phyloP scores from a whole-genome alignment of 2,888 invertebrate genomes.

The Zelleria hepariella region DNA sequence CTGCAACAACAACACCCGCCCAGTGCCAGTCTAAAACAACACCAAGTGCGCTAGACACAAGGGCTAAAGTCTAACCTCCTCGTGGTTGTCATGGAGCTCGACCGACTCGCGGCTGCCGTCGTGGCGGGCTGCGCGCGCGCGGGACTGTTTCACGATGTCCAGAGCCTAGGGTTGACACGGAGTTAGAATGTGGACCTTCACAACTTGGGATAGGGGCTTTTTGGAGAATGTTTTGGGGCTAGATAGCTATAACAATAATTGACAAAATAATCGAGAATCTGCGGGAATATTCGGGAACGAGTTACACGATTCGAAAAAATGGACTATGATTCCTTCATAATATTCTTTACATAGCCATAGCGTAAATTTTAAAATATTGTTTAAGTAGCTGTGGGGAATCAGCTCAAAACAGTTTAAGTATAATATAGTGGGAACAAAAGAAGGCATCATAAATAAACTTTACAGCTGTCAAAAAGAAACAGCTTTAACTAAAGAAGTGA shows the following conservation, averaged over 20 bases:
- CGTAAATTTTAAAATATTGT: no score
- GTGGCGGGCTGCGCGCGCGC: constrained; percentile 80
- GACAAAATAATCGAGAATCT: no score
- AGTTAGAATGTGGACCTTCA: not conserved
- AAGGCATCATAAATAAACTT: no score
- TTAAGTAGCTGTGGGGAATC: no score
- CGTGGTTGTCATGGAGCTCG: constrained; percentile 81
- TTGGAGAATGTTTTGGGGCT: constrained; percentile 15
- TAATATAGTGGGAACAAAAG: no score
- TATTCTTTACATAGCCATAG: no score
- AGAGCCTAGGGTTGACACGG: constrained; percentile 75
- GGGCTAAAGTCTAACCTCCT: constrained; percentile 73
- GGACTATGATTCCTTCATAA: no score
- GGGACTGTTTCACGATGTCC: constrained; percentile 94
- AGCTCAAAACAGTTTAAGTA: no score
- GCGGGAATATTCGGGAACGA: no score
- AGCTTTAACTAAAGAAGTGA: no score
- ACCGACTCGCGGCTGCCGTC: constrained; percentile 81
- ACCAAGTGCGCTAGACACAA: constrained; percentile 2
- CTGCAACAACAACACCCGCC: constrained; percentile 10
- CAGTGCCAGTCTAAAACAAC: constrained; percentile 14
- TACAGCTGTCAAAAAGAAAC: no score
- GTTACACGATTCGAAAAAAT: no score
- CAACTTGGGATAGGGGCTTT: constrained; percentile 5
- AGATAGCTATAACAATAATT: not conserved